Percentiles rank a stretch among this genome's conserved stretches.
These are phyloP conservation scores for Ectobius pallidus DNA, from an alignment of 2,888 invertebrate genomes.

Conservation along the genomic window DNA sequence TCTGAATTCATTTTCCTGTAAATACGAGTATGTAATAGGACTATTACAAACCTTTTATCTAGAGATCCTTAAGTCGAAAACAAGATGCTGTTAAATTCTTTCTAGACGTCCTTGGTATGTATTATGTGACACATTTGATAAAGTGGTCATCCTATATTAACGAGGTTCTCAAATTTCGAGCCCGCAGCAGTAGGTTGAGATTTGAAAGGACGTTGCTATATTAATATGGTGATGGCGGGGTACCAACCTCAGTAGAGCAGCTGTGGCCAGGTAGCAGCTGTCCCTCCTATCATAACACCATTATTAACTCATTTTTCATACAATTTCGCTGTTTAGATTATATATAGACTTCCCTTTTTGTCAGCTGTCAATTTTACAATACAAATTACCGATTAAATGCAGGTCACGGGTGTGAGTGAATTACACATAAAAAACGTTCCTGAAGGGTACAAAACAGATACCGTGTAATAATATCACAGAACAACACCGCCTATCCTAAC, in stretches of 20 bases:
- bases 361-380: constrained; percentile 3
- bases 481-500: background rate
- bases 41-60: too few species aligned
- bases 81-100: too few species aligned
- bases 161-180: too few species aligned
- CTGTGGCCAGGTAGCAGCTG: background rate
- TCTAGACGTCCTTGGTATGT: too few species aligned
- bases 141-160: too few species aligned
- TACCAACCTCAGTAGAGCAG: background rate
- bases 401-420: background rate
- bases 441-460: background rate
- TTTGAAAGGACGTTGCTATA: too few species aligned
- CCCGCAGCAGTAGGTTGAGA: too few species aligned
- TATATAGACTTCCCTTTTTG: background rate
- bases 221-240: too few species aligned
- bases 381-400: constrained; percentile 16
- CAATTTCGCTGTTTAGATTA: background rate
- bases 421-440: background rate
- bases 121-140: too few species aligned
- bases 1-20: too few species aligned
- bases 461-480: background rate
- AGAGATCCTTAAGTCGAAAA: too few species aligned
- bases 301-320: constrained; percentile 17
- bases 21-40: too few species aligned
- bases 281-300: background rate